Evolutionary conservation across 2,888 invertebrate species (phyloP), one percentile per base, ranked within the genome.

Genomic region (Allacma fusca): DNA sequence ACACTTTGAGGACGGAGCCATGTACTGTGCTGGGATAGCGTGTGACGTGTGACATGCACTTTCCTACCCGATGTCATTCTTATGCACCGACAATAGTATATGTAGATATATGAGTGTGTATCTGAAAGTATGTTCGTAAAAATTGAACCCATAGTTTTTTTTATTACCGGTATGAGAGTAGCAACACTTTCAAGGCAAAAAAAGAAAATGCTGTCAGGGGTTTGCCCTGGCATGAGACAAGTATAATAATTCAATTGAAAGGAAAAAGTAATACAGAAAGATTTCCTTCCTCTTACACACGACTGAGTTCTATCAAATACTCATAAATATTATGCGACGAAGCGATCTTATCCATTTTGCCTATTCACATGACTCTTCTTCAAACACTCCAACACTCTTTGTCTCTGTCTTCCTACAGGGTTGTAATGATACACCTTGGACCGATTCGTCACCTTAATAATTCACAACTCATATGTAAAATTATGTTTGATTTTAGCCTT

Each of bases 271-370:
- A 50, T 50, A 62, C 24, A 59, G 28, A 57, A 71, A 71, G 50
- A 57, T 71, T 71, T 57, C 57, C 57, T 57, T 50, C 57, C 59
- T 59, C 29, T n/a, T 21, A 71, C 57, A 71, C 71, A 57, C 57
- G 71, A 71, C 43, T 70, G 71, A 19, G 19, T 71, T 28, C 50
- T 57, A 71, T 71, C 50, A 71, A 71, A 71, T 71, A 57, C 24
- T 71, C 71, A 71, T 71, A 71, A 71, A 71, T 71, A 71, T 71
- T 71, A 71, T 68, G 68, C 40, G 68, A 26, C 62, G 28, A 57
- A 28, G 57, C 71, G 57, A 57, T 57, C 57, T 29, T 57, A 71
- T 71, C 71, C 57, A 62, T 62, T 62, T 62, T n/a, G 28, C 71
- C 21, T 57, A n/a, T 28, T 19, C 28, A 16, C 23, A 19, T 71